phyloP scores from a whole-genome alignment of 2,113 vertebrate genomes.

The Hydropotes inermis region DNA sequence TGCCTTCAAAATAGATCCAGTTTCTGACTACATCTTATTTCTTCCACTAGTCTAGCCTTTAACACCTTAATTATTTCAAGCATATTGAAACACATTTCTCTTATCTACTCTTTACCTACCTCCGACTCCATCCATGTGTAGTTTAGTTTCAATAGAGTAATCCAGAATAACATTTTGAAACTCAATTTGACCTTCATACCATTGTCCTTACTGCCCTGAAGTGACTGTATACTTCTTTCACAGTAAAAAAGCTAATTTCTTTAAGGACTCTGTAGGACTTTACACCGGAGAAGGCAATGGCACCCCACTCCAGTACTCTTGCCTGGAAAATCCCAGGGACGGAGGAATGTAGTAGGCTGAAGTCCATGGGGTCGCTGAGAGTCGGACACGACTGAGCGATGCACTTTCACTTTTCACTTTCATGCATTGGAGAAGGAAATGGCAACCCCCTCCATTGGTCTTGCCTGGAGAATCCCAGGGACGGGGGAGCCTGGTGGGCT shows the following conservation, averaged over 20 bases:
- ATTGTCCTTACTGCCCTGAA: not conserved
- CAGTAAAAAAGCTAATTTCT: not conserved
- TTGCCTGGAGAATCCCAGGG: not conserved
- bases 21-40: not conserved
- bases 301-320: not conserved
- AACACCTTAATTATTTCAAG: not conserved
- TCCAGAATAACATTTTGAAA: not conserved
- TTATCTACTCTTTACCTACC: not conserved
- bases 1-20: not conserved
- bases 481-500: fast-evolving
- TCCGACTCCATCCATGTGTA: fast-evolving
- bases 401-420: not conserved
- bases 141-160: not conserved
- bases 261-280: not conserved
- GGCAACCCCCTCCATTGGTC: not conserved
- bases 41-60: not conserved
- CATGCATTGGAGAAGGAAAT: not conserved
- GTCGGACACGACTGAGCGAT: fast-evolving
- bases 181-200: not conserved
- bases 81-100: not conserved
- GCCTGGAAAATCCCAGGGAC: not conserved
- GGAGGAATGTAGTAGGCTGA: not conserved
- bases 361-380: not conserved
- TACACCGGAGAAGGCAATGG: not conserved
- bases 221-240: not conserved